phyloP scores from a whole-genome alignment of 2,888 invertebrate genomes.

The Falcaria lacertinaria region DNA sequence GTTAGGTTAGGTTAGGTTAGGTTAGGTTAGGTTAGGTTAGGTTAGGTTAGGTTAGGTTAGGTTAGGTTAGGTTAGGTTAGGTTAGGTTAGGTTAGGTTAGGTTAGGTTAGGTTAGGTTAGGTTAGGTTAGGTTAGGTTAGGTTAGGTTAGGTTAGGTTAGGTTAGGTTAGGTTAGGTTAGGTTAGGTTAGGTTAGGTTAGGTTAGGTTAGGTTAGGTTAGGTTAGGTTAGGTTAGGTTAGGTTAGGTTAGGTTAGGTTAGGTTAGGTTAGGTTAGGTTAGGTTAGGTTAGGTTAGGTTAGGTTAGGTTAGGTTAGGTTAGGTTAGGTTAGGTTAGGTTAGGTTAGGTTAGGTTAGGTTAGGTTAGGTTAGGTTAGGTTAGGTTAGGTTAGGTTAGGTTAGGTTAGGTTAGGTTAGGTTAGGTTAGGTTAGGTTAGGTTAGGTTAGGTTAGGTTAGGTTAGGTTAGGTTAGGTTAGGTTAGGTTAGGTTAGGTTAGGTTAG shows the following conservation, averaged over 20 bases:
- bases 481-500: slow-evolving; percentile 23
- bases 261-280: slow-evolving; percentile 12
- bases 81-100: slow-evolving; percentile 16
- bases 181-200: slow-evolving; percentile 14
- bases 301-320: slow-evolving; percentile 8
- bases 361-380: slow-evolving; percentile 13
- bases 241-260: slow-evolving; percentile 13
- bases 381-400: slow-evolving; percentile 10
- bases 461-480: slow-evolving; percentile 21
- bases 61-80: slow-evolving; percentile 16
- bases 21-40: slow-evolving; percentile 16
- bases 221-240: slow-evolving; percentile 13
- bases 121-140: slow-evolving; percentile 15
- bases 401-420: slow-evolving; percentile 12
- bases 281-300: slow-evolving; percentile 11
- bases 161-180: slow-evolving; percentile 15
- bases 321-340: slow-evolving; percentile 9
- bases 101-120: slow-evolving; percentile 12
- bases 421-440: slow-evolving; percentile 12
- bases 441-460: slow-evolving; percentile 17
- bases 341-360: slow-evolving; percentile 13
- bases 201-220: slow-evolving; percentile 15
- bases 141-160: slow-evolving; percentile 15
- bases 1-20: slow-evolving; percentile 14
- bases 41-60: slow-evolving; percentile 16